Base-by-base conservation (phyloP, 2,888 invertebrate species). In the Macrosoma leucophasiata region DNA sequence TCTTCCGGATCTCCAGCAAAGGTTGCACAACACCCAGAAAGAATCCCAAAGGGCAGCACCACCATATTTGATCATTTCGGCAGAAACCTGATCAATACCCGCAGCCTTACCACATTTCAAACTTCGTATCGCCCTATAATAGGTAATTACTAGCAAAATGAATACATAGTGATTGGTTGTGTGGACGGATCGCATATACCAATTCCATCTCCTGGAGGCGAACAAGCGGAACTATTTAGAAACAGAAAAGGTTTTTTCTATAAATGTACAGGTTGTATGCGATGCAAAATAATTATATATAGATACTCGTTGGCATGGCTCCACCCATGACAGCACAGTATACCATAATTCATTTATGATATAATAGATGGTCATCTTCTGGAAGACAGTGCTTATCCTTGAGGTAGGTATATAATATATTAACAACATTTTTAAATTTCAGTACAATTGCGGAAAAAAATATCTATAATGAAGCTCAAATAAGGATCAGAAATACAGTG, bases 241-340 rank as follows among this genome's bases (percentile, higher is more conserved):
- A 51, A 52, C 27, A 41, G 41, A 18, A 40, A 50, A 15, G 48
- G 51, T 3, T 48, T 29, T n/a, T n/a, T n/a, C n/a, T n/a, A n/a
- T n/a, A n/a, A n/a, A n/a, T n/a, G n/a, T n/a, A n/a, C n/a, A n/a
- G n/a, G n/a, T n/a, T n/a, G n/a, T n/a, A n/a, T n/a, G n/a, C n/a
- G n/a, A n/a, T n/a, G n/a, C n/a, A n/a, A n/a, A n/a, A n/a, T n/a
- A n/a, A n/a, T n/a, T n/a, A n/a, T n/a, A n/a, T n/a, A n/a, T n/a
- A n/a, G n/a, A n/a, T n/a, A n/a, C n/a, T n/a, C n/a, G n/a, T n/a
- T n/a, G n/a, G n/a, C n/a, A n/a, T n/a, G n/a, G n/a, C n/a, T n/a
- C n/a, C n/a, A n/a, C n/a, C n/a, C 9, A 33, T 13, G 29, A 30
- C 8, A 36, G 35, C 17, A 20, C 30, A 4, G 19, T 36, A 7